A percentile compares a stretch with the other conserved stretches of the same genome.
These are phyloP conservation scores for Eulemur albifrons DNA, from an alignment of 2,797 vertebrate species.

Conservation along the genomic window DNA sequence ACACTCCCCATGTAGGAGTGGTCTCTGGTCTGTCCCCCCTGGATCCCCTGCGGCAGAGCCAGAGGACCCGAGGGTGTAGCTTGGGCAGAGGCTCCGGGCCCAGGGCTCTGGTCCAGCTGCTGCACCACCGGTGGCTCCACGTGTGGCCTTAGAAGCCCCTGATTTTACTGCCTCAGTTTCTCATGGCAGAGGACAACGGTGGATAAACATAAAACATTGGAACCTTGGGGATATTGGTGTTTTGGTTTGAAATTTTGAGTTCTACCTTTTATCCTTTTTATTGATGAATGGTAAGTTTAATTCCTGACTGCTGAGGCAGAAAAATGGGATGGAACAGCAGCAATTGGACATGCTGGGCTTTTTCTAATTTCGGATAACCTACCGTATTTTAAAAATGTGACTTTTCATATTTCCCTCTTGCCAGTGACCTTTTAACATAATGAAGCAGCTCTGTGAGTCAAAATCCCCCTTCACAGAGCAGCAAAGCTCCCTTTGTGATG, in stretches of 20 bases:
- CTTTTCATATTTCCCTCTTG: slow-evolving; percentile 33
- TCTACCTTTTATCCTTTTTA: not conserved
- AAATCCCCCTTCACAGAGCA: not conserved
- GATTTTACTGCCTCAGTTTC: not conserved
- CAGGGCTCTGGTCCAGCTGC: not conserved
- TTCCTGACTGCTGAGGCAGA: not conserved
- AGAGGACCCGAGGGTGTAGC: not conserved
- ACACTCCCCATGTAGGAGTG: not conserved
- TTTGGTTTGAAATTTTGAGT: not conserved
- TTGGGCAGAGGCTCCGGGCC: not conserved
- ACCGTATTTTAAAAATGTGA: not conserved
- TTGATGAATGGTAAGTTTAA: not conserved
- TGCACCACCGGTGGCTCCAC: not conserved
- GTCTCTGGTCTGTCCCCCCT: not conserved
- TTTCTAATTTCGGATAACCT: not conserved
- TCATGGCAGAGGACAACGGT: not conserved
- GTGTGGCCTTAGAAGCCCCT: not conserved
- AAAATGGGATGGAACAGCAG: not conserved
- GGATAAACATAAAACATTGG: not conserved
- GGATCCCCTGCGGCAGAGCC: not conserved
- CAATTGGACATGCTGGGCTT: not conserved
- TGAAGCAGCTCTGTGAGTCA: not conserved
- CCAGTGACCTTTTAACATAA: not conserved
- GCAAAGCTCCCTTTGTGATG: not conserved
- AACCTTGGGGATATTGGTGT: not conserved